phyloP scores from a whole-genome alignment of 2,888 invertebrate species.

The Epiblema foenella region DNA sequence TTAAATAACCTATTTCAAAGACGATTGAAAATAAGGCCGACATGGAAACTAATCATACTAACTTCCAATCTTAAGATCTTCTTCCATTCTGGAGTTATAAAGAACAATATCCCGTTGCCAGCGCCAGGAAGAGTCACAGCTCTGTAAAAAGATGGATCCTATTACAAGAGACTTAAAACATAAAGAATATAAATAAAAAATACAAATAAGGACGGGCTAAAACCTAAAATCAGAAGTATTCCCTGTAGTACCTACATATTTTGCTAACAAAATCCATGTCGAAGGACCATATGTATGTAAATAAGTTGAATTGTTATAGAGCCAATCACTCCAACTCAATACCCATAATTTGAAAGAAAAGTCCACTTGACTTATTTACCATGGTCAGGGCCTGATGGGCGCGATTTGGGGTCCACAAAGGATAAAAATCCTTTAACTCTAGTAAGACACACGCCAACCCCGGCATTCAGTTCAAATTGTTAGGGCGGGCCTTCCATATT shows the following conservation, averaged over 20 bases:
- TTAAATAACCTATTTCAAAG: neutral
- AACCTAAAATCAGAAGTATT: no score
- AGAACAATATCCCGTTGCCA: constrained; percentile 89
- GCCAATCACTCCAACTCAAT: neutral
- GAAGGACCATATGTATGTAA: neutral
- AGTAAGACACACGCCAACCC: no score
- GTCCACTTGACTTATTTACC: no score
- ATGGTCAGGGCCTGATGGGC: no score
- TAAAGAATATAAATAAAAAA: neutral
- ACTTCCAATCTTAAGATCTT: constrained; percentile 89
- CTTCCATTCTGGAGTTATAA: constrained; percentile 91
- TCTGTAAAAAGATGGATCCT: constrained; percentile 61
- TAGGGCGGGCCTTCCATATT: no score
- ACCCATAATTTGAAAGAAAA: neutral
- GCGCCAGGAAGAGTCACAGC: constrained; percentile 89
- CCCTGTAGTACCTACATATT: no score
- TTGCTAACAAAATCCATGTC: neutral
- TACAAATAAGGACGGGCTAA: neutral
- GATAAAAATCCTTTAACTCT: no score
- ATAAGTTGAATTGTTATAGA: neutral
- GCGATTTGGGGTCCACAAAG: no score
- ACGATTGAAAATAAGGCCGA: neutral
- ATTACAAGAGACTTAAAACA: neutral
- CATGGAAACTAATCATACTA: constrained; percentile 51
- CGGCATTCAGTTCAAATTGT: no score